Conservation (phyloP, 2,113 vertebrate genomes). For the Athene noctua region DNA sequence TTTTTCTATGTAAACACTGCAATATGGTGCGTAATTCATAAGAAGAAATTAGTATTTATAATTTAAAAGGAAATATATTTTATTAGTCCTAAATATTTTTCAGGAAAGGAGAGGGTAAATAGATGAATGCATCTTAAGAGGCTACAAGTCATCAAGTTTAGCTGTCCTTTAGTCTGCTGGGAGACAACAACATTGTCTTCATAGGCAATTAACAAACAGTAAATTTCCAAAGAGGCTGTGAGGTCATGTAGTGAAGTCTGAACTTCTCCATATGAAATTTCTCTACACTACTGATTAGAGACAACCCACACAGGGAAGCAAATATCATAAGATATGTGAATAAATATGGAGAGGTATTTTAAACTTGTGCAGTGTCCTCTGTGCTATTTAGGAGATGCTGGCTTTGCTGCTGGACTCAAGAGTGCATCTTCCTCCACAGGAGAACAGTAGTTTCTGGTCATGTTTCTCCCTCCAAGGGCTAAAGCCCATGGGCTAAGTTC, state of each 20-base stretch:
- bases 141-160: neutral
- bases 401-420: neutral
- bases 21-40: neutral
- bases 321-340: neutral
- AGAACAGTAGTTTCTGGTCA: neutral
- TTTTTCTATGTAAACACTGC: neutral
- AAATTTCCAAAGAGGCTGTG: neutral
- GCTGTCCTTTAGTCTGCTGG: neutral
- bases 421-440: no score
- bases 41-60: neutral
- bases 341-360: neutral
- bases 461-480: neutral
- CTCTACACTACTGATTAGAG: neutral
- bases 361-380: neutral
- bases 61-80: neutral
- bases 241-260: neutral
- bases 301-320: neutral
- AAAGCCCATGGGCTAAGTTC: neutral
- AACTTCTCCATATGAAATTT: neutral
- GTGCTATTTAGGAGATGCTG: neutral
- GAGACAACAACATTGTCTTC: neutral
- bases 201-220: neutral
- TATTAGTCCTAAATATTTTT: neutral
- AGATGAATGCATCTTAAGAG: neutral
- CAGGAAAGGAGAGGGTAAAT: neutral